These are phyloP conservation scores for Pica pica DNA, from an alignment of 2,113 vertebrate genomes.

Conservation along the genomic window DNA sequence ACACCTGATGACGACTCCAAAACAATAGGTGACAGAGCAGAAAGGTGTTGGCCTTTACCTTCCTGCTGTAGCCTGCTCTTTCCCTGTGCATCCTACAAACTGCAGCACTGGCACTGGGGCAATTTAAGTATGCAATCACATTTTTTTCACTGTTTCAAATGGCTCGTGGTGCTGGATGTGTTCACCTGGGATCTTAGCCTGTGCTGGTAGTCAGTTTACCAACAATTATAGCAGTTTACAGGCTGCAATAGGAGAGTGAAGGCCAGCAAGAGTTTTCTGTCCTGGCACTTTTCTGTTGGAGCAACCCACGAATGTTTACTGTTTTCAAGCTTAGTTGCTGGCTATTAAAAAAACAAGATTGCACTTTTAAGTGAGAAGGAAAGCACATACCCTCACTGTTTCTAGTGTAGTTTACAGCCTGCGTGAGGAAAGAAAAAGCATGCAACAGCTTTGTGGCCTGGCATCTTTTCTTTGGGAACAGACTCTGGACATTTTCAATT, in stretches of 20 bases:
- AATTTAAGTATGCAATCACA: background rate
- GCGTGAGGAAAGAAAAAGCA: background rate
- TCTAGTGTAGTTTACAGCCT: background rate
- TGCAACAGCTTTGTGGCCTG: background rate
- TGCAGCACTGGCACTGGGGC: background rate
- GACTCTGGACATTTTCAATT: background rate
- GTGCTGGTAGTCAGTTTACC: no score
- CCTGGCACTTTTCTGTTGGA: background rate
- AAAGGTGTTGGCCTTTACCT: background rate
- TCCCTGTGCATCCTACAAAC: background rate
- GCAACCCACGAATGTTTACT: background rate
- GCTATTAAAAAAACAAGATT: background rate
- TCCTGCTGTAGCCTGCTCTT: background rate
- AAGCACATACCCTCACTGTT: background rate
- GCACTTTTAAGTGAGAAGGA: background rate
- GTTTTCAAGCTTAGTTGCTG: background rate
- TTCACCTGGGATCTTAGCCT: background rate
- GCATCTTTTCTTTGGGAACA: background rate
- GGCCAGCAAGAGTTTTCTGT: background rate
- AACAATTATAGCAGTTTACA: background rate
- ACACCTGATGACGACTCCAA: background rate
- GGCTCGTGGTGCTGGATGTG: accelerated
- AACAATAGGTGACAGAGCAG: background rate
- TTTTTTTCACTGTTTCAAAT: background rate
- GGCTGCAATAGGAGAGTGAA: background rate